Base-by-base conservation (phyloP, 2,888 invertebrate genomes). In the Linnaemya tessellans region DNA sequence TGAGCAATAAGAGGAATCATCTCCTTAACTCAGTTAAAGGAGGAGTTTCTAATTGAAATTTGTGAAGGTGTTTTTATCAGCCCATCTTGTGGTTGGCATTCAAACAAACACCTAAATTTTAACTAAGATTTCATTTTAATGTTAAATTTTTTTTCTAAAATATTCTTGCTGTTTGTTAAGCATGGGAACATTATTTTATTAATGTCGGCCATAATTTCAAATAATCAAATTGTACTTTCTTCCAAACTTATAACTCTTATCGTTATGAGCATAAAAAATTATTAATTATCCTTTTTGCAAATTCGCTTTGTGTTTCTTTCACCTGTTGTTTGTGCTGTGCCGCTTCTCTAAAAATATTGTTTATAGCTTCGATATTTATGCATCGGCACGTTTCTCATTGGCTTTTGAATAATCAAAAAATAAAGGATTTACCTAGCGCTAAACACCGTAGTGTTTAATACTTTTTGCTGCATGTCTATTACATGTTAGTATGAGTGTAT, bases 361-460 rank as follows among this genome's bases (percentile, higher is more conserved):
- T 90, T 89, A 90, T 90, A 90, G 88, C 89, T 88, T 87, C 88
- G 86, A 88, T 87, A 89, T 90, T 90, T 90, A 91, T 91, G 91
- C 91, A 90, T 90, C 90, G 90, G 90, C 91, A 91, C 91, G 91
- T 91, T 90, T 85, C 85, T 82, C 87, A 86, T 85, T 86, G 87
- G 83, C 80, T 81, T 81, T 81, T 73, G 56, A 80, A 73, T 73
- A 80, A 81, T 84, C 77, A 84, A 81, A 81, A 84, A 41, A 41
- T 11, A 41, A 41, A 46, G 77, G 71, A 73, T 84, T 84, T 84
- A 73, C 43, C n/a, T 60, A 75, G 75, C 65, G 65, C 71, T 56
- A 84, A 84, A 74, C 71, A 51, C 56, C 56, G 41, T 74, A 71
- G 60, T 22, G 18, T 75, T 41, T n/a, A 62, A 15, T 75, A 49